Evolutionary conservation across 2,797 vertebrate species (phyloP).

Genomic region (Mionectes olivaceus): DNA sequence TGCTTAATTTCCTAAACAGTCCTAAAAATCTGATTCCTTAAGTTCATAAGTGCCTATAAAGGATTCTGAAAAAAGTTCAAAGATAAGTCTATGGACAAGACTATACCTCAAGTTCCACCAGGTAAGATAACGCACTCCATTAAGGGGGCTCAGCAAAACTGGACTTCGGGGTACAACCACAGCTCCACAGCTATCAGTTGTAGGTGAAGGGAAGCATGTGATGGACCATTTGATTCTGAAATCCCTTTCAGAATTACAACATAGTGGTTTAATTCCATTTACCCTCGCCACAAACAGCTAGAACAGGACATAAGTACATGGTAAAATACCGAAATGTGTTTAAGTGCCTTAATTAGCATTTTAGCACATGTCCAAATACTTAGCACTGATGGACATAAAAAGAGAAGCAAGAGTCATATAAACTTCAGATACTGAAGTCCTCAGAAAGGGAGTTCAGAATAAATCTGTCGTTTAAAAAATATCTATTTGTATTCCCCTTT

Average conservation of each 20-base stretch:
- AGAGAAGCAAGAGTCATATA: neutral
- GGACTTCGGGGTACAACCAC: neutral
- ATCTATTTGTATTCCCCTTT: neutral
- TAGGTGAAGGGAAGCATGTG: neutral
- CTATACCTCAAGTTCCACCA: neutral
- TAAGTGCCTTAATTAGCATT: conserved; percentile 4
- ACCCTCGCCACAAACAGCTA: neutral
- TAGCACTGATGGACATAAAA: neutral
- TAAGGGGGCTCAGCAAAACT: neutral
- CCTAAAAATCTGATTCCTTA: neutral
- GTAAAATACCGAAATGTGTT: neutral
- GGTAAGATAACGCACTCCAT: neutral
- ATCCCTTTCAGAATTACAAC: neutral
- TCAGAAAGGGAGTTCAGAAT: neutral
- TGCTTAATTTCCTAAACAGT: neutral
- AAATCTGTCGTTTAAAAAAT: conserved; percentile 15
- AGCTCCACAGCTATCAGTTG: neutral
- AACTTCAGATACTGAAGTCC: neutral
- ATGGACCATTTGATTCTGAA: neutral
- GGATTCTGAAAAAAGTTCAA: neutral
- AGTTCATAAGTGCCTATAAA: neutral
- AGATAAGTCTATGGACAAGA: neutral
- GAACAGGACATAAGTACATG: neutral
- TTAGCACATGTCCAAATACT: neutral
- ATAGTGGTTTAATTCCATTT: neutral